Conservation (phyloP, 2,888 invertebrate species). For the Diabrotica balteata region DNA sequence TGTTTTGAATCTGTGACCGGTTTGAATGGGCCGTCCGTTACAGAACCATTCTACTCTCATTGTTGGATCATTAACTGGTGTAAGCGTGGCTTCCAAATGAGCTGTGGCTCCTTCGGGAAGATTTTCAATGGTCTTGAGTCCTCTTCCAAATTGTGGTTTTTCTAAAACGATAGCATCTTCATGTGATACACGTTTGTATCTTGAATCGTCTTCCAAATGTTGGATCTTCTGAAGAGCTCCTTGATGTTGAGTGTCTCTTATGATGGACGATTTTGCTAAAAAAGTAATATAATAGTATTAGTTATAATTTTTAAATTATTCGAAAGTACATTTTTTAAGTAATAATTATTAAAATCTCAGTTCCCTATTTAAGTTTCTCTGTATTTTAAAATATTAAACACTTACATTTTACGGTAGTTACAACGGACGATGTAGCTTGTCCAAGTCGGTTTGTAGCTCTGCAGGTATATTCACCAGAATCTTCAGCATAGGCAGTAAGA, state of each 20-base stretch:
- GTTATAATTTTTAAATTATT: no score
- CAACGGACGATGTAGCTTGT: constrained; percentile 81
- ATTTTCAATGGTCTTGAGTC: constrained; percentile 82
- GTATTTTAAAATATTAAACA: constrained; percentile 39
- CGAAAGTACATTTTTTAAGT: no score
- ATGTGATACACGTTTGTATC: constrained; percentile 73
- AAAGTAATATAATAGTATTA: constrained; percentile 22
- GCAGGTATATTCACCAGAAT: constrained; percentile 91
- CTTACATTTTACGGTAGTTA: constrained; percentile 82
- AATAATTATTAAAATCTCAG: no score
- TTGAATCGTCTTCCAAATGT: constrained; percentile 85
- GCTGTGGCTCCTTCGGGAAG: constrained; percentile 87
- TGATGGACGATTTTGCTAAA: constrained; percentile 81
- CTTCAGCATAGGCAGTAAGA: constrained; percentile 90
- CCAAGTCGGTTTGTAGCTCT: constrained; percentile 86
- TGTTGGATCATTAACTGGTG: constrained; percentile 97
- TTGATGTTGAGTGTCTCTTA: constrained; percentile 91
- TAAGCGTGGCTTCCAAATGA: constrained; percentile 92
- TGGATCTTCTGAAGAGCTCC: constrained; percentile 92
- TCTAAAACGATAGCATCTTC: constrained; percentile 82
- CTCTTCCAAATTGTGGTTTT: constrained; percentile 89
- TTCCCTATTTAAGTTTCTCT: no score
- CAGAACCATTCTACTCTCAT: constrained; percentile 99
- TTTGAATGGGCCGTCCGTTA: constrained; percentile 91
- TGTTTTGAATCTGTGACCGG: constrained; percentile 94